Evolutionary conservation across 2,113 vertebrate species (phyloP), one percentile per base, ranked within the genome.

Genomic region (Condylura cristata): DNA sequence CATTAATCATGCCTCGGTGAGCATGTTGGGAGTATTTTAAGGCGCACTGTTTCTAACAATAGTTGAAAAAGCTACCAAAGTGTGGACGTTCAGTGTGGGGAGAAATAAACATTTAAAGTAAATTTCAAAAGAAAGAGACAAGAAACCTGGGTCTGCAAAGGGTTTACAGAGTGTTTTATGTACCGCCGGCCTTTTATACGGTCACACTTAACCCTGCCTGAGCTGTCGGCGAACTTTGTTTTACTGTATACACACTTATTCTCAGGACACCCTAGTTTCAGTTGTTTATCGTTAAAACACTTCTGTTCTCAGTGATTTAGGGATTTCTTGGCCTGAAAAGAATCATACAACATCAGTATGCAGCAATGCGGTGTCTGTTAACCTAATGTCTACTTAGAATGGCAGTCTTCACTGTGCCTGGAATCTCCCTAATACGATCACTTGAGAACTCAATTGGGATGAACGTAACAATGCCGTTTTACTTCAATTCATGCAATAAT

Each of bases 101-200:
- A 75, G 58, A 56, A 93, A 12, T 74, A 68, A 78, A 95, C 87
- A 28, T 66, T 78, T 93, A 58, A 89, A 80, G 71, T 78, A 93
- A 72, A 71, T 74, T 63, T 71, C 9, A 72, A 87, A 26, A 87
- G 39, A 46, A 74, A 74, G 8, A 65, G 3, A 65, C 63, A 61
- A 78, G 78, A 34, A 0, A 0, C 5, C n/a, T 90, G 65, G 14
- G 86, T 93, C 2, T 74, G 63, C 14, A 26, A n/a, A 46, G 9
- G 1, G 12, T 41, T 93, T 93, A 39, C 70, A 51, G 41, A 82
- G 1, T 58, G 34, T 30, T 75, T 92, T 68, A 88, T 48, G 5
- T 39, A 8, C 30, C 71, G 16, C 34, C 28, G 65, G 6, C 6
- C 7, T 46, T 68, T 18, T 13, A 16, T 63, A 68, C 34, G 20